Evolutionary conservation across 2,888 invertebrate species (phyloP).

Genomic region (Microctonus brassicae): DNA sequence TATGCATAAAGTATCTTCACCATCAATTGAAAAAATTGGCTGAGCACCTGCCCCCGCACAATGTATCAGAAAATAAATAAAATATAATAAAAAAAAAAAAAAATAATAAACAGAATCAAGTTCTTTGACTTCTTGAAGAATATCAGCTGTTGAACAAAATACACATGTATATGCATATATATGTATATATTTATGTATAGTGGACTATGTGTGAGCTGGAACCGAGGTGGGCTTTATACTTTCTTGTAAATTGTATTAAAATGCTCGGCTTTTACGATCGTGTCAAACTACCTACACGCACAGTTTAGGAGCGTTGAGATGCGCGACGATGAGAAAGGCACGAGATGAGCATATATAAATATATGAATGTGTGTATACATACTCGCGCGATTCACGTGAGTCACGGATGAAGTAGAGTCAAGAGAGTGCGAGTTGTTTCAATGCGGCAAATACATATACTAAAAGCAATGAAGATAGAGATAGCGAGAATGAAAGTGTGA

Average conservation of each 20-base stretch:
- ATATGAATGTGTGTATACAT: conserved; percentile 21
- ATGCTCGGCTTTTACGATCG: conserved; percentile 68
- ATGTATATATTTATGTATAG: background rate
- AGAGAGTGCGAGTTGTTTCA: background rate
- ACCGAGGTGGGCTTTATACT: conserved; percentile 60
- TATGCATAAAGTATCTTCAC: conserved; percentile 1
- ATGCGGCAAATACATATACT: background rate
- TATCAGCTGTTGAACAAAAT: background rate
- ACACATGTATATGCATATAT: background rate
- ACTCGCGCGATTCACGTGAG: conserved; percentile 12
- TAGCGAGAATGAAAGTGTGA: too few species aligned
- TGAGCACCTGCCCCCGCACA: conserved; percentile 4
- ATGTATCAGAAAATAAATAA: background rate
- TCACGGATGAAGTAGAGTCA: conserved; percentile 27
- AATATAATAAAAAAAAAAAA: background rate
- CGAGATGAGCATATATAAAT: conserved; percentile 22
- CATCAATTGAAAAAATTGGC: conserved; percentile 20
- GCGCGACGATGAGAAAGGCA: conserved; percentile 18
- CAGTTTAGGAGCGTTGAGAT: conserved; percentile 13
- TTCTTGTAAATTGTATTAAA: conserved; percentile 70
- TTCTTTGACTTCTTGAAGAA: background rate
- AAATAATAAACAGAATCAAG: background rate
- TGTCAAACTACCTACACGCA: conserved; percentile 65
- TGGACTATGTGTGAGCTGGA: too few species aligned
- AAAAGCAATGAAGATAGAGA: conserved; percentile 28